Base-by-base conservation (phyloP, 2,113 vertebrate species). In the Neotragus moschatus region DNA sequence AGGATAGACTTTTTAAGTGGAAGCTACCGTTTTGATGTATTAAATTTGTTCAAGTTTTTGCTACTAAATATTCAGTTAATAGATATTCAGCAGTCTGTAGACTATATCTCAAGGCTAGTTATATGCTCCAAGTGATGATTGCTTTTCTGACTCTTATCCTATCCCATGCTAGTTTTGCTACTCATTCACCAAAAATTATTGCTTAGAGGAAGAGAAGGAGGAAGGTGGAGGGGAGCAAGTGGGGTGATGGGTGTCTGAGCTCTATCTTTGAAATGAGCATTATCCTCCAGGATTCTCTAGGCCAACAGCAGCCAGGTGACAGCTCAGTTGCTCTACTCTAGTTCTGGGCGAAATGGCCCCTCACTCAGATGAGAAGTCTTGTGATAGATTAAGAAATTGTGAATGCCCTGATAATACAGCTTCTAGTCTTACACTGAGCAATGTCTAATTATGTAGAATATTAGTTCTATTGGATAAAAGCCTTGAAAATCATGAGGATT, bases 251-350 rank as follows among this genome's bases (percentile, higher is more conserved):
- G 1, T 93, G 97, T 98, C 98, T 98, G 97, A 98, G 98, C 96
- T 98, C 90, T 97, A 5, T 90, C 94, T 98, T 98, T 98, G 97
- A 98, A 98, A 98, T 95, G 94, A 96, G 96, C 95, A 97, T 97
- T 98, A 97, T 98, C 95, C 96, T 98, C 94, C 96, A 98, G 98
- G 96, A 97, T 95, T 90, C 92, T 98, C 94, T 98, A 96, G 97
- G 96, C 97, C 96, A 92, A 60, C 98, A 84, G 77, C 3, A 97
- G 97, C 28, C 28, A 73, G 98, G 97, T 98, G 98, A 81, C 98
- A 98, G 97, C 28, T 85, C 94, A 98, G 98, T 98, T 97, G 98
- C 98, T 98, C 97, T 97, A 97, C 98, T 98, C 88, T 97, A 93
- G 97, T 90, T 97, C 90, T 96, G 98, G 97, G 98, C 97, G 98